phyloP scores from a whole-genome alignment of 1,140 invertebrate species.

The Zaprionus ghesquierei region DNA sequence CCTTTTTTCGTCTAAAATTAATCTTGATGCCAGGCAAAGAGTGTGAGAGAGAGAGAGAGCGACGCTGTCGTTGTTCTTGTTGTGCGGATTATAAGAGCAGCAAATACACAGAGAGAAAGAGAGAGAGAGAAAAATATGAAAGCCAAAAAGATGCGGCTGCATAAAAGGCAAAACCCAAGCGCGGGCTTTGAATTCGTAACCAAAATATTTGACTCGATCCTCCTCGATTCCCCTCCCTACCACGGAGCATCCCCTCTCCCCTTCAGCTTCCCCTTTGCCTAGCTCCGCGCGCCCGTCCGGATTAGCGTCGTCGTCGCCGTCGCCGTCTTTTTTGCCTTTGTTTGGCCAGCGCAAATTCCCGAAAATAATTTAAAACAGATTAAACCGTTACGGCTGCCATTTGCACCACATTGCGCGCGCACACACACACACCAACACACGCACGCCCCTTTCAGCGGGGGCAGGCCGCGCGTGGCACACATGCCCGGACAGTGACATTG shows the following conservation, averaged over 20 bases:
- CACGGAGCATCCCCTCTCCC: not conserved
- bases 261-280: not conserved
- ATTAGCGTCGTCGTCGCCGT: conserved; percentile 37
- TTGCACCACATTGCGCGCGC: conserved; percentile 61
- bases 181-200: conserved; percentile 36
- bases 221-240: not conserved
- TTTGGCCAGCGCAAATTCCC: conserved; percentile 28
- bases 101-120: no score
- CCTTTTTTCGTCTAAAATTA: conserved; percentile 81
- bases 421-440: conserved; percentile 33
- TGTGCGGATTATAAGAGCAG: conserved; percentile 63
- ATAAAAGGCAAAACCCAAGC: conserved; percentile 34
- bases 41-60: conserved; percentile 11
- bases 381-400: conserved; percentile 79
- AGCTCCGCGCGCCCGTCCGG: conserved; percentile 16
- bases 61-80: conserved; percentile 24
- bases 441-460: conserved; percentile 18
- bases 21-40: conserved; percentile 66
- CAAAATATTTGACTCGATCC: conserved; percentile 13
- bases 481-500: conserved; percentile 35
- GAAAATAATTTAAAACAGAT: conserved; percentile 80
- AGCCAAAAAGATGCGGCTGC: conserved; percentile 43
- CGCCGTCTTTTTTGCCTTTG: conserved; percentile 18
- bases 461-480: conserved; percentile 14
- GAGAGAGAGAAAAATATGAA: conserved; percentile 54